phyloP scores from a whole-genome alignment of 2,888 invertebrate species.

The Cataglyphis cursor region DNA sequence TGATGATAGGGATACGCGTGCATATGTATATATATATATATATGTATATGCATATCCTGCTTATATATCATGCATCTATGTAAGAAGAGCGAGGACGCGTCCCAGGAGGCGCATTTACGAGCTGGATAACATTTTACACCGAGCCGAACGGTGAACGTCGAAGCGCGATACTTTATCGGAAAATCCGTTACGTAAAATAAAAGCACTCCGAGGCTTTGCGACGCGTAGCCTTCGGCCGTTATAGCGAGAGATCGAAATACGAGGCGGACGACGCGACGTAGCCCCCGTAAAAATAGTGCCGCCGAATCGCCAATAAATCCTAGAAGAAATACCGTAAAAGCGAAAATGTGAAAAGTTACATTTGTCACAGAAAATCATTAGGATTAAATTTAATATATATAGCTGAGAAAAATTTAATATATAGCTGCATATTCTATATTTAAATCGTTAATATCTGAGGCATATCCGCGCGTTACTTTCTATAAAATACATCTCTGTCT shows the following conservation, averaged over 20 bases:
- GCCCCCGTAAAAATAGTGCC: slow-evolving; percentile 32
- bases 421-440: neutral
- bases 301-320: slow-evolving; percentile 27
- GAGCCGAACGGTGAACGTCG: slow-evolving; percentile 65
- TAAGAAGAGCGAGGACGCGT: slow-evolving; percentile 50
- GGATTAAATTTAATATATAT: neutral
- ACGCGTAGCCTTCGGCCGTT: slow-evolving; percentile 52
- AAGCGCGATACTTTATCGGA: slow-evolving; percentile 74
- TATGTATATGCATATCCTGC: slow-evolving; percentile 13
- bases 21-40: too few species aligned
- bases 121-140: slow-evolving; percentile 73
- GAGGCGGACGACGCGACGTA: slow-evolving; percentile 19
- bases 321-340: slow-evolving; percentile 29
- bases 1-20: slow-evolving; percentile 9
- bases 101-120: slow-evolving; percentile 66
- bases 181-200: slow-evolving; percentile 74
- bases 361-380: slow-evolving; percentile 9
- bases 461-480: neutral
- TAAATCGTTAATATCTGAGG: neutral
- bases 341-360: neutral
- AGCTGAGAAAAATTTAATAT: neutral
- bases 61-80: slow-evolving; percentile 4
- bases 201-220: slow-evolving; percentile 67
- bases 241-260: slow-evolving; percentile 49
- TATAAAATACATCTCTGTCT: slow-evolving; percentile 2